These are phyloP conservation scores for Chloroceryle amazona DNA, from an alignment of 2,797 vertebrate genomes.

Conservation along the genomic window DNA sequence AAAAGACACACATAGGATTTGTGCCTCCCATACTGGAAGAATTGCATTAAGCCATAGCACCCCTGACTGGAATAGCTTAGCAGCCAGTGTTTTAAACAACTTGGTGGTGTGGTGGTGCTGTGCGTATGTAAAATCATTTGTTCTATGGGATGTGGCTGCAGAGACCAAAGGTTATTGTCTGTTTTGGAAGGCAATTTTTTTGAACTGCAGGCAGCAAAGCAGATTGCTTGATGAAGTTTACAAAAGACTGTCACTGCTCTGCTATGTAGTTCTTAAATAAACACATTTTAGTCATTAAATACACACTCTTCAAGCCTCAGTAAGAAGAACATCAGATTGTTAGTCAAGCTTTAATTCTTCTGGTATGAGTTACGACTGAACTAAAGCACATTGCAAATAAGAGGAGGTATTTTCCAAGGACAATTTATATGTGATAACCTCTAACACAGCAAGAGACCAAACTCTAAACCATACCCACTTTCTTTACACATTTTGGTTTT, in stretches of 20 bases:
- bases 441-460: neutral
- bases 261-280: slow-evolving; percentile 63
- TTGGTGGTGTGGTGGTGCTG: neutral
- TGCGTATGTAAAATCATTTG: neutral
- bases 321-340: slow-evolving; percentile 35
- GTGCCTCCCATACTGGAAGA: neutral
- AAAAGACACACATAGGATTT: accelerated
- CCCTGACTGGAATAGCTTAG: neutral
- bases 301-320: slow-evolving; percentile 3
- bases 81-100: neutral
- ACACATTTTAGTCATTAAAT: slow-evolving; percentile 62
- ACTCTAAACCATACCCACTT: neutral
- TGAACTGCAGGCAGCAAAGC: slow-evolving; percentile 8
- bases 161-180: slow-evolving; percentile 35
- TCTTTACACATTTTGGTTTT: neutral
- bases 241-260: slow-evolving; percentile 25
- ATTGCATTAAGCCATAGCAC: neutral
- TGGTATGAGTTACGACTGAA: slow-evolving; percentile 24
- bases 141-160: slow-evolving; percentile 21
- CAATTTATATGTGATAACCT: slow-evolving; percentile 44
- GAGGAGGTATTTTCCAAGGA: slow-evolving; percentile 26
- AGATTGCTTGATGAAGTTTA: slow-evolving; percentile 2
- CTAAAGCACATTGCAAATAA: slow-evolving; percentile 30
- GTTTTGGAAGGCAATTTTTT: slow-evolving; percentile 23
- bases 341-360: slow-evolving; percentile 50